Evolutionary conservation across 2,113 vertebrate species (phyloP).

Genomic region (Pteronura brasiliensis): DNA sequence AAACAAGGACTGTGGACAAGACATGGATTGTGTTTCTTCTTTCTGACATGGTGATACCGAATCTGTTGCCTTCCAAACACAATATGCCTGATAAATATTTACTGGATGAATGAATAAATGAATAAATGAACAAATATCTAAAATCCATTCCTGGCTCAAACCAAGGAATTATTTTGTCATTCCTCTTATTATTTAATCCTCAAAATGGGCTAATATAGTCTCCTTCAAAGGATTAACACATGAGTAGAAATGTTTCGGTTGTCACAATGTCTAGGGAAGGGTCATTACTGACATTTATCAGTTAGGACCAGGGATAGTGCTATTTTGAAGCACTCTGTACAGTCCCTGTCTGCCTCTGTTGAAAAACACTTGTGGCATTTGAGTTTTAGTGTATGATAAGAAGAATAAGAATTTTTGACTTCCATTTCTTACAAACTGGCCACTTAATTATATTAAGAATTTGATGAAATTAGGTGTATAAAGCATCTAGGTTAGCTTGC

Average conservation of each 20-base stretch:
- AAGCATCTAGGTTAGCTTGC: background rate
- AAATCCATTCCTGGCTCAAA: background rate
- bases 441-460: background rate
- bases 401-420: background rate
- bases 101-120: background rate
- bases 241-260: background rate
- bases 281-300: background rate
- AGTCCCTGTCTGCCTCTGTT: background rate
- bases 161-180: background rate
- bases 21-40: background rate
- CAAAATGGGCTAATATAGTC: background rate
- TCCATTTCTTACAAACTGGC: background rate
- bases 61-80: background rate
- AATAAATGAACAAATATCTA: background rate
- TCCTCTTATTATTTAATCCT: background rate
- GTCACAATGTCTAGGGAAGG: background rate
- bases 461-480: background rate
- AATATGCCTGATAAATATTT: background rate
- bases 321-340: background rate
- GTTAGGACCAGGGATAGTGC: background rate
- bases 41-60: background rate
- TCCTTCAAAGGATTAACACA: background rate
- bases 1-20: background rate
- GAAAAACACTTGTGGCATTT: background rate
- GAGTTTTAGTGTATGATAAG: background rate